A percentile compares a stretch with the other conserved stretches of the same genome.
phyloP scores from a whole-genome alignment of 2,113 vertebrate species.

The Brachyhypopomus gauderio region DNA sequence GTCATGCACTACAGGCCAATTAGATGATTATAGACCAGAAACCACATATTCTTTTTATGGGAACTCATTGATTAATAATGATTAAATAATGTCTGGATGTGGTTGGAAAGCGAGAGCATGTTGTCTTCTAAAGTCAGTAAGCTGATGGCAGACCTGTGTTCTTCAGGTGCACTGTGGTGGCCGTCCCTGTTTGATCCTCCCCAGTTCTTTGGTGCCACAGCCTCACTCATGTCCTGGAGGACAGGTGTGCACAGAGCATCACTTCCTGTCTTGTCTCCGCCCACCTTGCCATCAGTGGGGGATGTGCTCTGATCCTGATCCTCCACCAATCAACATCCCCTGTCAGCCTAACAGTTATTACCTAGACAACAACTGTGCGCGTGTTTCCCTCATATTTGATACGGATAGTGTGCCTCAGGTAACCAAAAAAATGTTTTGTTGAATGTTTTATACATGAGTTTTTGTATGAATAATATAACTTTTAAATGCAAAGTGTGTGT shows the following conservation, averaged over 20 bases:
- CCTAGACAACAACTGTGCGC: constrained; percentile 86
- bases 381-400: constrained; percentile 87
- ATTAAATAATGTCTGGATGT: too few relatives aligned
- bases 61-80: too few relatives aligned
- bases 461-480: neutral
- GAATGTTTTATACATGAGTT: neutral
- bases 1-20: too few relatives aligned
- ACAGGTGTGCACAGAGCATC: constrained; percentile 80
- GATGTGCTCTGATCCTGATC: constrained; percentile 79
- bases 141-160: neutral
- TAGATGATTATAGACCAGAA: too few relatives aligned
- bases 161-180: constrained; percentile 87
- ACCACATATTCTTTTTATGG: too few relatives aligned
- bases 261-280: constrained; percentile 82
- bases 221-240: constrained; percentile 76
- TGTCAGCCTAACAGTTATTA: constrained; percentile 85
- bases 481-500: constrained; percentile 5
- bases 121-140: too few relatives aligned
- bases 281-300: constrained; percentile 87
- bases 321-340: constrained; percentile 71
- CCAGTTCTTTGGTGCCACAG: constrained; percentile 54
- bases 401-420: constrained; percentile 88
- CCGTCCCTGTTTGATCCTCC: constrained; percentile 81
- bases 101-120: neutral
- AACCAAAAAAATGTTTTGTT: constrained; percentile 38